Percentiles rank a stretch among this genome's conserved stretches.
Conservation (phyloP, 30 jellyfish, hydroid and myxozoan species). For the Euphysa ruthae region DNA sequence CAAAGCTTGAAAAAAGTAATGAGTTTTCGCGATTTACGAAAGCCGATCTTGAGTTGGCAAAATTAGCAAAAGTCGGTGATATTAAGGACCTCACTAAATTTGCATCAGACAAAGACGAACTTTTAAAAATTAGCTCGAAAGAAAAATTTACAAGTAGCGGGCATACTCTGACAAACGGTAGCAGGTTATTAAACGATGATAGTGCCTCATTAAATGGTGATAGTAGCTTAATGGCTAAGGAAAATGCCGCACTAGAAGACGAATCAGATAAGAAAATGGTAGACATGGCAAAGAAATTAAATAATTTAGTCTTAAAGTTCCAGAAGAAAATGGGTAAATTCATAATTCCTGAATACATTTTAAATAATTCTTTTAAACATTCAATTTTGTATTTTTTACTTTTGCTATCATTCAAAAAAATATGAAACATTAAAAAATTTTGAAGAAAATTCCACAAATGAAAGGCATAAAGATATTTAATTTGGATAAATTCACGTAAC, state of each 20-base stretch:
- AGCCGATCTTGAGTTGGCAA: slow-evolving; percentile 7
- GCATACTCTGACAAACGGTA: not conserved
- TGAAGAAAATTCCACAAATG: too few species aligned
- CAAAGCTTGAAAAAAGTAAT: slow-evolving; percentile 1
- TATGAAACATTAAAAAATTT: too few species aligned
- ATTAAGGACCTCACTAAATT: not conserved
- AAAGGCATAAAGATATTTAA: too few species aligned
- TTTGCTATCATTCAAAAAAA: too few species aligned
- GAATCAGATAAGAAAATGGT: slow-evolving; percentile 79
- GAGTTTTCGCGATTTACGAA: not conserved
- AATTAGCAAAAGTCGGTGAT: slow-evolving; percentile 18
- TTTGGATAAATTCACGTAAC: too few species aligned
- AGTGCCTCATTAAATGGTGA: not conserved
- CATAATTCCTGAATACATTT: too few species aligned
- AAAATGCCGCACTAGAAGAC: slow-evolving; percentile 49
- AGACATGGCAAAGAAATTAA: slow-evolving; percentile 86
- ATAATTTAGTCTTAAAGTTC: slow-evolving; percentile 62
- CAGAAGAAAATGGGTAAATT: slow-evolving; percentile 89
- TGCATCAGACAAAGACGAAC: not conserved
- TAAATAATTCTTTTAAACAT: too few species aligned
- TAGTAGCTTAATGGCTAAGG: slow-evolving; percentile 18
- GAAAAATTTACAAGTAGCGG: not conserved
- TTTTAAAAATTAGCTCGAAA: not conserved
- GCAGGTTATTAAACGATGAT: not conserved
- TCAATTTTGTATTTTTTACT: too few species aligned